Percentiles rank a stretch among this genome's conserved stretches.
These are phyloP conservation scores for Pandemis cinnamomeana DNA, from an alignment of 2,888 invertebrate species.

Conservation along the genomic window DNA sequence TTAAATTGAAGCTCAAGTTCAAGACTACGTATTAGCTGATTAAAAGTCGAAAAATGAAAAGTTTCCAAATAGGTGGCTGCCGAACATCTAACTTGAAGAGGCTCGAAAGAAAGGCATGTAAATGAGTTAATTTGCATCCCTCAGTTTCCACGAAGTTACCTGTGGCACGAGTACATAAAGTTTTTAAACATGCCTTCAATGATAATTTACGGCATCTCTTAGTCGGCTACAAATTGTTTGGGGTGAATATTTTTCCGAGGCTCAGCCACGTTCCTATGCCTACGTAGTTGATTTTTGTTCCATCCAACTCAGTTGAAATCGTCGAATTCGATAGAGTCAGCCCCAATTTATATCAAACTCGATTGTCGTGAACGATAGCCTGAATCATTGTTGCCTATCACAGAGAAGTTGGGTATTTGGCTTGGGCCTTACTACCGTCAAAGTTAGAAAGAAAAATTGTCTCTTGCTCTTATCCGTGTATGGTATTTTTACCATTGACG, in stretches of 20 bases:
- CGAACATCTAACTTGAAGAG: slow-evolving; percentile 40
- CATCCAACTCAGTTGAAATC: background rate
- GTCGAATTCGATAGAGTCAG: background rate
- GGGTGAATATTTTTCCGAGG: background rate
- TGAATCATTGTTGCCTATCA: background rate
- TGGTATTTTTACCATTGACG: too few relatives aligned
- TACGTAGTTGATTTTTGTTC: background rate
- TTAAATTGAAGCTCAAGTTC: background rate
- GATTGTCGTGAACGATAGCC: background rate
- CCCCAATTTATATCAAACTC: background rate
- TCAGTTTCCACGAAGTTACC: slow-evolving; percentile 48
- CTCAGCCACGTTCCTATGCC: background rate
- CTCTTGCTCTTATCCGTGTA: too few relatives aligned
- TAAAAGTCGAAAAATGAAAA: slow-evolving; percentile 7
- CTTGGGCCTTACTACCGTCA: background rate
- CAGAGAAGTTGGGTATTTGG: background rate
- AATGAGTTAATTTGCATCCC: slow-evolving; percentile 73
- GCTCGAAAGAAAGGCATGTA: slow-evolving; percentile 62
- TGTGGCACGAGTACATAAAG: slow-evolving; percentile 7
- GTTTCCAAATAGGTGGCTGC: background rate
- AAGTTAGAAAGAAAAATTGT: background rate
- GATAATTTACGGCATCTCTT: slow-evolving; percentile 17
- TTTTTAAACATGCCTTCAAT: slow-evolving; percentile 13
- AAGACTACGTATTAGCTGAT: background rate
- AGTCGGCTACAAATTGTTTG: slow-evolving; percentile 17